Evolutionary conservation across 35 echinoderm and acorn worm species (phyloP).

Genomic region (Apostichopus parvimensis): DNA sequence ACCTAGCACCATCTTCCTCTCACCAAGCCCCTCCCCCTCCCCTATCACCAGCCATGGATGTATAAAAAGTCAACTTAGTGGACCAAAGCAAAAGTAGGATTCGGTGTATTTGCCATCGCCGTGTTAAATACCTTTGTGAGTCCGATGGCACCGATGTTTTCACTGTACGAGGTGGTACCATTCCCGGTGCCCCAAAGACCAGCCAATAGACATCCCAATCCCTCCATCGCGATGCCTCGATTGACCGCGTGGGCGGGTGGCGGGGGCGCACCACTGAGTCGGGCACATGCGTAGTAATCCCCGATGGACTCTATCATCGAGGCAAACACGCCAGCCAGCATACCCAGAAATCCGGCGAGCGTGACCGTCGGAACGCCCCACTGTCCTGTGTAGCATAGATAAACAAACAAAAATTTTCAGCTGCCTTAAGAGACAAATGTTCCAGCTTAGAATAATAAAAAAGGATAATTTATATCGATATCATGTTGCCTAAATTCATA

Average conservation of each 20-base stretch:
- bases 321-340: conserved; percentile 86
- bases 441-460: too few species aligned
- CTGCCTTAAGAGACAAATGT: too few species aligned
- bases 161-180: conserved; percentile 90
- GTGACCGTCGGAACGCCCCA: conserved; percentile 83
- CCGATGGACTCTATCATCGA: conserved; percentile 92
- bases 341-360: conserved; percentile 69
- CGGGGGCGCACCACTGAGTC: conserved; percentile 80
- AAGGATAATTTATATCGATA: too few species aligned
- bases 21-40: too few species aligned
- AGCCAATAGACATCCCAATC: conserved; percentile 85
- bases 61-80: too few species aligned
- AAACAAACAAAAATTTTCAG: too few species aligned
- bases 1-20: too few species aligned
- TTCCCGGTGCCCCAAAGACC: conserved; percentile 92
- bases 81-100: too few species aligned
- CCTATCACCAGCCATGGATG: too few species aligned
- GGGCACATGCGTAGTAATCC: conserved; percentile 91
- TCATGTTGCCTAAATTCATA: too few species aligned
- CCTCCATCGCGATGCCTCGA: conserved; percentile 75
- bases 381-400: conserved; percentile 58
- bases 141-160: conserved; percentile 91
- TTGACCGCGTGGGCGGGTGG: conserved; percentile 88
- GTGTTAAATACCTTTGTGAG: conserved; percentile 72
- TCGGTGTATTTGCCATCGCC: too few species aligned